Percentiles rank a stretch among this genome's conserved stretches.
phyloP scores from a whole-genome alignment of 2,888 invertebrate genomes.

The Apotomis betuletana region DNA sequence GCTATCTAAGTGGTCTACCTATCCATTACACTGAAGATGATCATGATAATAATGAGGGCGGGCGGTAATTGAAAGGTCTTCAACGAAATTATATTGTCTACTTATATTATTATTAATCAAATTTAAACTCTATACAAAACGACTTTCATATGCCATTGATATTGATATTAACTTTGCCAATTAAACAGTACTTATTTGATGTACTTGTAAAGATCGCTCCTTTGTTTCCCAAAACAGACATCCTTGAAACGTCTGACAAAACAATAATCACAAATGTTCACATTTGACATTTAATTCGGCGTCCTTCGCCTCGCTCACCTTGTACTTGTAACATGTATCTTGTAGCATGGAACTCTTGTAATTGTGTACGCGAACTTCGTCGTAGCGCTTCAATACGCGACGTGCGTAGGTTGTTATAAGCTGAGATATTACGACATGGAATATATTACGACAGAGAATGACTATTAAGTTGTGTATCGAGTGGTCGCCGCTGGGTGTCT shows the following conservation, averaged over 20 bases:
- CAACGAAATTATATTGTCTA: too few species aligned
- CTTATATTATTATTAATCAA: too few species aligned
- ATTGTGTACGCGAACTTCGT: neutral
- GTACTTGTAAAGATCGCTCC: neutral
- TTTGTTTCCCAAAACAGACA: constrained; percentile 24
- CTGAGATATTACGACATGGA: neutral
- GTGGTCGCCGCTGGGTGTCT: too few species aligned
- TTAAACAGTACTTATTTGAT: constrained; percentile 5
- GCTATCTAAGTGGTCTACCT: too few species aligned
- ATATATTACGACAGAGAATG: neutral
- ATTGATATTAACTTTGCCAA: neutral
- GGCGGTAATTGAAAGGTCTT: too few species aligned
- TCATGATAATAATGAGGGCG: too few species aligned
- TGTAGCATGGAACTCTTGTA: neutral
- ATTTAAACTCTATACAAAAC: too few species aligned
- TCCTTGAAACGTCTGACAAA: constrained; percentile 17
- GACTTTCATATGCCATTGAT: neutral
- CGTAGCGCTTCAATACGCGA: neutral
- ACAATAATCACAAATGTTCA: neutral
- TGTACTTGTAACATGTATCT: constrained; percentile 11
- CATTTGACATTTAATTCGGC: constrained; percentile 15
- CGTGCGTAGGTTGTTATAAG: constrained; percentile 8
- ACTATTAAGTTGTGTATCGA: too few species aligned
- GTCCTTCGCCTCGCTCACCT: constrained; percentile 24
- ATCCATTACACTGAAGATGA: too few species aligned